These are phyloP conservation scores for Hanleya hanleyi DNA, from an alignment of 2,888 invertebrate species.

Conservation along the genomic window DNA sequence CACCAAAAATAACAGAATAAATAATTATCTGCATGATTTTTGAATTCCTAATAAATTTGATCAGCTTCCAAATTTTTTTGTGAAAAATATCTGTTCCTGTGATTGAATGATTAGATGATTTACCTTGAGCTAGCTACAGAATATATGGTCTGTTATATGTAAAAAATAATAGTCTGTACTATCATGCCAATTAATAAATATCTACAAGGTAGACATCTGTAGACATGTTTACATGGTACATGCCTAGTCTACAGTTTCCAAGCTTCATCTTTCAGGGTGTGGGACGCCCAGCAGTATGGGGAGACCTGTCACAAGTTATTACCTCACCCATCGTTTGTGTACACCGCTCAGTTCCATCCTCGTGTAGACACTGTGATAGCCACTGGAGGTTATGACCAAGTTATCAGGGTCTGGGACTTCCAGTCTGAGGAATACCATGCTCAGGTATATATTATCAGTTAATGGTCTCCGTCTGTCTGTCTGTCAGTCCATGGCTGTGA, in stretches of 20 bases:
- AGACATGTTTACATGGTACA: neutral
- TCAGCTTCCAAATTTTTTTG: too few relatives aligned
- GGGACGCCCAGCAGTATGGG: conserved; percentile 73
- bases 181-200: neutral
- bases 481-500: too few relatives aligned
- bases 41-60: too few relatives aligned
- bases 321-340: conserved; percentile 83
- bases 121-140: too few relatives aligned
- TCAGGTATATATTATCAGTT: conserved; percentile 44
- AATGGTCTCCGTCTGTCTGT: neutral
- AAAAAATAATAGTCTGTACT: too few relatives aligned
- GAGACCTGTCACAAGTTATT: conserved; percentile 73
- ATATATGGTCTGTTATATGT: too few relatives aligned
- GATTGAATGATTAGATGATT: too few relatives aligned
- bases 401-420: conserved; percentile 79
- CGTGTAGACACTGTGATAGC: conserved; percentile 75
- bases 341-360: conserved; percentile 78
- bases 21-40: too few relatives aligned
- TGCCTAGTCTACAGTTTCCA: too few relatives aligned
- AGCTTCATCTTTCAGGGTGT: conserved; percentile 55
- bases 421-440: conserved; percentile 49
- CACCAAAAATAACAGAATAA: too few relatives aligned
- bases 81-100: too few relatives aligned
- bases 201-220: neutral
- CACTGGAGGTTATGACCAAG: conserved; percentile 81